These are phyloP conservation scores for Mico argentatus DNA, from an alignment of 2,797 vertebrate species.

Conservation along the genomic window DNA sequence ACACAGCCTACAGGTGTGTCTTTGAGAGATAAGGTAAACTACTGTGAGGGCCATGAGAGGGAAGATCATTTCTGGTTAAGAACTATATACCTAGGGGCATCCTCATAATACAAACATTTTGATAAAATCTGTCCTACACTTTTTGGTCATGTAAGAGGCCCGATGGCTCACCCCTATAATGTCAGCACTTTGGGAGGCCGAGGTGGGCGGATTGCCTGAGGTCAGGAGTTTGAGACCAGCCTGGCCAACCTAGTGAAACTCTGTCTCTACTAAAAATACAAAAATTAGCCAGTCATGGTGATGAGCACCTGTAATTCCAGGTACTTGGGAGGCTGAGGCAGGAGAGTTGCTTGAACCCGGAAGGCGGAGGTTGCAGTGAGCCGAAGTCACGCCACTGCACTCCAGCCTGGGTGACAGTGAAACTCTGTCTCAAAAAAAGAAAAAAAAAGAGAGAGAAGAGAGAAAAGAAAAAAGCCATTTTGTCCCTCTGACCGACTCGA, in stretches of 20 bases:
- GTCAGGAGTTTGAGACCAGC: no score
- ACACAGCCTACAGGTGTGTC: not conserved
- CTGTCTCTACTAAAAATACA: no score
- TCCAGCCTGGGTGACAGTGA: not conserved
- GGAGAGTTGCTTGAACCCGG: not conserved
- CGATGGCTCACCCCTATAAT: no score
- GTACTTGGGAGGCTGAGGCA: not conserved
- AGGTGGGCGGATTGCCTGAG: no score
- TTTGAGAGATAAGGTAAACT: not conserved
- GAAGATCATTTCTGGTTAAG: not conserved
- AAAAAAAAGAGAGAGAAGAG: no score
- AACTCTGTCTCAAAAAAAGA: not conserved
- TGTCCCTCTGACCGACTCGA: not conserved
- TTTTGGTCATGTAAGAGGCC: not conserved
- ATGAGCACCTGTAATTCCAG: not conserved
- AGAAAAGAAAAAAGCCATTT: not conserved
- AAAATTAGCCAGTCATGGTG: no score
- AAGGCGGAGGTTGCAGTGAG: not conserved
- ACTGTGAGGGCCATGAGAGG: not conserved
- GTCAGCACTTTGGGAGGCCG: no score
- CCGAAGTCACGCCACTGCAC: accelerated
- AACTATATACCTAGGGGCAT: accelerated
- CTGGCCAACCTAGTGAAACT: no score
- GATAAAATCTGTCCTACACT: not conserved
- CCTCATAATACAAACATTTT: not conserved